Evolutionary conservation across 1,140 invertebrate genomes (phyloP).

Genomic region (Eumeta japonica): DNA sequence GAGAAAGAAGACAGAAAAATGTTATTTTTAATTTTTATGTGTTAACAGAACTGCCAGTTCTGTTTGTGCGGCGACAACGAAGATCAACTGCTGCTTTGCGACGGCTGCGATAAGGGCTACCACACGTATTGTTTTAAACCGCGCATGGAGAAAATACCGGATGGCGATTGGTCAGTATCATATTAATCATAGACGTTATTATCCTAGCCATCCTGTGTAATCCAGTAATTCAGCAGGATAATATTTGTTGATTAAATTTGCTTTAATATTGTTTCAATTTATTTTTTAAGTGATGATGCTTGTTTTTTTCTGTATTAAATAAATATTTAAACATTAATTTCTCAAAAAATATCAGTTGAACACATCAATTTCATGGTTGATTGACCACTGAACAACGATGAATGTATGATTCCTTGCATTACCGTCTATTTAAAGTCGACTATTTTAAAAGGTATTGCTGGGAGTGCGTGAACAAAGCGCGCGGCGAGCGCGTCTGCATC

Average conservation of each 20-base stretch:
- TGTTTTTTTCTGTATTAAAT: too few relatives aligned
- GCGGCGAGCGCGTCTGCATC: slow-evolving; percentile 81
- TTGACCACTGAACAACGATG: too few relatives aligned
- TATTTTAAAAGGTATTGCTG: slow-evolving; percentile 76
- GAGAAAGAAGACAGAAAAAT: too few relatives aligned
- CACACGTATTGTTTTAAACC: slow-evolving; percentile 98
- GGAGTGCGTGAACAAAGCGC: slow-evolving; percentile 95
- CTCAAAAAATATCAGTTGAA: too few relatives aligned
- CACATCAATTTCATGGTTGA: too few relatives aligned
- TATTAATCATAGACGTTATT: slow-evolving; percentile 3
- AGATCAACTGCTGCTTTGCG: slow-evolving; percentile 90
- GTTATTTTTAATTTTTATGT: not conserved
- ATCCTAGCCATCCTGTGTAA: not conserved
- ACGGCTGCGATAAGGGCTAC: slow-evolving; percentile 96
- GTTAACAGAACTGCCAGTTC: slow-evolving; percentile 97
- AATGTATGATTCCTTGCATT: slow-evolving; percentile 9
- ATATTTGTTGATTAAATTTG: too few relatives aligned
- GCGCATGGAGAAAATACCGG: slow-evolving; percentile 92
- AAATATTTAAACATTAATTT: too few relatives aligned
- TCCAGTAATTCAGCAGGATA: slow-evolving; percentile 1
- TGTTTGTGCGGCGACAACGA: slow-evolving; percentile 95
- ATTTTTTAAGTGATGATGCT: too few relatives aligned
- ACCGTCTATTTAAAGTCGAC: slow-evolving; percentile 4
- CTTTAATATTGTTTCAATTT: too few relatives aligned
- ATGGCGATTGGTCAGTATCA: slow-evolving; percentile 87